Base-by-base conservation (phyloP, 1,140 invertebrate genomes). In the Agrypnia vestita region DNA sequence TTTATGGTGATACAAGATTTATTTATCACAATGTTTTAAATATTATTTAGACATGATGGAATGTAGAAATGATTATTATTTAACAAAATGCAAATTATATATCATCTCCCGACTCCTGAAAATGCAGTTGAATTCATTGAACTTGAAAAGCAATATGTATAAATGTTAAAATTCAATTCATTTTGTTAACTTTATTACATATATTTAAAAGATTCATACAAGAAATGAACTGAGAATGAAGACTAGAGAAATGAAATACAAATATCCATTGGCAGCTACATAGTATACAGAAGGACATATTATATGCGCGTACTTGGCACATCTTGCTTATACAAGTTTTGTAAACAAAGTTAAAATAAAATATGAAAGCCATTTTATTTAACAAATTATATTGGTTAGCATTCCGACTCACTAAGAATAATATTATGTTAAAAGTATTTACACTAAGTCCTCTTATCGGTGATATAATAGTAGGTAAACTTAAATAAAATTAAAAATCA, bases 231-330 rank as follows among this genome's bases (percentile, higher is more conserved):
- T 35, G 71, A 59, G 53, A 74, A 56, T 15, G 43, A 47, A 74
- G 71, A 74, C 71, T 74, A 74, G 71, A 74, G 71, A 74, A 74
- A 21, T 74, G 56, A 71, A 74, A 74, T 74, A 74, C 71, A 74
- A 74, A 12, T 71, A 49, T 71, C 47, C 67, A 71, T 51, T 21
- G 67, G 67, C 67, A 25, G 47, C 67, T 62, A 62, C 59, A 62
- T 11, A 62, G 25, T 62, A 62, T 19, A 62, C 21, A 62, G 9
- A 62, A 62, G n/a, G 25, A 35, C 12, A n/a, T 62, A 62, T 19
- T 25, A 35, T 64, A 35, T 25, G 61, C 25, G 35, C 61, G 15
- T 10, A 25, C 44, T 71, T 71, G 67, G 67, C 67, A 71, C 62
- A 35, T 67, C 62, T 67, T 44, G 35, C 62, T 67, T 67, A 59